Conservation (phyloP, 2,797 vertebrate species). For the Pangasius larnaudii region DNA sequence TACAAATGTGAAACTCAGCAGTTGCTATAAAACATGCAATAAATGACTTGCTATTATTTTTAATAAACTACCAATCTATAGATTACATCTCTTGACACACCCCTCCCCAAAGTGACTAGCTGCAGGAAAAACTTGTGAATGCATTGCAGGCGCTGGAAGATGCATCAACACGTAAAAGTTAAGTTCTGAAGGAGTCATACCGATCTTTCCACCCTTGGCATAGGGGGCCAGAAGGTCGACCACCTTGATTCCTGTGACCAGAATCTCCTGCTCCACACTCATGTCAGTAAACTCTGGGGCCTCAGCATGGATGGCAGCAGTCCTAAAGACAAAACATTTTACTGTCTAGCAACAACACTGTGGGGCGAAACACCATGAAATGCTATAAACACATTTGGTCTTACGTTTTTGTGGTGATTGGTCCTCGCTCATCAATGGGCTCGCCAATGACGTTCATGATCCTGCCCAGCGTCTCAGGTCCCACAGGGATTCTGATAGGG, state of each 20-base stretch:
- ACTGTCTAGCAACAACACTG: neutral
- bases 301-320: conserved; percentile 93
- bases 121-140: neutral
- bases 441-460: conserved; percentile 99
- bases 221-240: conserved; percentile 96
- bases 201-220: conserved; percentile 97
- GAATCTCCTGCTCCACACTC: conserved; percentile 98
- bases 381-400: conserved; percentile 46
- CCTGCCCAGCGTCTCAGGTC: conserved; percentile 93
- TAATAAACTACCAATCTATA: neutral
- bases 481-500: conserved; percentile 97
- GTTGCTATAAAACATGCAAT: neutral
- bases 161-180: neutral
- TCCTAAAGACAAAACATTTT: conserved; percentile 68
- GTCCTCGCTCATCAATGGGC: conserved; percentile 95
- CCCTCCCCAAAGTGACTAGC: neutral
- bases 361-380: neutral
- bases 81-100: neutral
- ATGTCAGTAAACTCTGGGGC: conserved; percentile 96
- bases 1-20: neutral
- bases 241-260: conserved; percentile 97
- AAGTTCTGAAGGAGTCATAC: conserved; percentile 69
- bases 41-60: neutral
- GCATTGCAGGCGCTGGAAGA: neutral
- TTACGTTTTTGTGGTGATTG: conserved; percentile 94